Base-by-base conservation (phyloP, 2,888 invertebrate species). In the Oxycera nigricornis region DNA sequence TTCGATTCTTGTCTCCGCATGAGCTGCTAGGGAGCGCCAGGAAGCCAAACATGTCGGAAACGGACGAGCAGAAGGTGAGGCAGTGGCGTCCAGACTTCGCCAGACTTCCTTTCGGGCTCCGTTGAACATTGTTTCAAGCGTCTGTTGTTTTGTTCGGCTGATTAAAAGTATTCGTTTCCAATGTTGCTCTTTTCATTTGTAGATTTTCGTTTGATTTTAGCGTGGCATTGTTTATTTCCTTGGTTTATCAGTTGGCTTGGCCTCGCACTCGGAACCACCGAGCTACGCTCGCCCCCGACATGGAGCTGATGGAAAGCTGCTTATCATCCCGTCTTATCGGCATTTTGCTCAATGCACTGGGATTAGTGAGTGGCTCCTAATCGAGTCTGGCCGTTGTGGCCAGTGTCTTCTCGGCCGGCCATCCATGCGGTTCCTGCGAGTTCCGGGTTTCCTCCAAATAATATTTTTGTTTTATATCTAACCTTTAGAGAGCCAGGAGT, bases 31-130 rank as follows among this genome's bases (percentile, higher is more conserved):
- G 22, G 24, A 52, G 31, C 24, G 2, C 1, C 20, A 9, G 9
- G 7, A 1, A 31, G 31, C 11, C 31, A 22, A 70, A 70, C 30
- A 70, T 70, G 70, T 70, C 70, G 31, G 70, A 70, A 55, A 52
- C 35, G 6, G 35, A 22, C 20, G 70, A 70, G 55, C 70, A 70
- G 70, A 52, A 70, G 70, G 70, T 70, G 70, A 70, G 70, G 6
- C 31, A 70, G 70, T 70, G 70, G n/a, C n/a, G n/a, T n/a, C n/a
- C n/a, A n/a, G n/a, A n/a, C n/a, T n/a, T n/a, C n/a, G n/a, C n/a
- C n/a, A n/a, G n/a, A n/a, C n/a, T n/a, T n/a, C n/a, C n/a, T n/a
- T n/a, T n/a, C n/a, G n/a, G n/a, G n/a, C n/a, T n/a, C n/a, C n/a
- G n/a, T n/a, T n/a, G n/a, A n/a, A n/a, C n/a, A n/a, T n/a, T n/a